Evolutionary conservation across 2,113 vertebrate species (phyloP), one percentile per base, ranked within the genome.

Genomic region (Periophthalmodon schlosseri): DNA sequence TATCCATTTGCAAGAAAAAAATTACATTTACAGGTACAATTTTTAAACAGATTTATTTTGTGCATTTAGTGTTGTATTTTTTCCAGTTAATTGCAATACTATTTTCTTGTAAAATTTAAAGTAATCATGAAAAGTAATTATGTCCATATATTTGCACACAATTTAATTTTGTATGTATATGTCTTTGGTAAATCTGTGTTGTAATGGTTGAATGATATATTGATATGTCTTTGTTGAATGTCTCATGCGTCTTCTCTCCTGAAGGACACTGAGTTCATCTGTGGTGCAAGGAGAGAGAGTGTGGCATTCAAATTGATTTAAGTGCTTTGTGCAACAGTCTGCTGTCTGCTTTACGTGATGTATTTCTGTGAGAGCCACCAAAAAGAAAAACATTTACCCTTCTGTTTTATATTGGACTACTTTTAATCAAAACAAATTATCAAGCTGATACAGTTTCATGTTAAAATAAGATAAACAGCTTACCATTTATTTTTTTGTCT

Each of bases 381-480:
- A 28, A 15, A 23, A 60, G 11, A 28, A 56, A 21, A 56, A 56
- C 28, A 63, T 18, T 44, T 44, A 44, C 8, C 9, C 39, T 44
- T 44, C 39, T 44, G 10, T 9, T 44, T 44, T 44, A 44, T 61
- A 68, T 67, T 23, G 1, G 7, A 70, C 39, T 44, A 44, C 39
- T 44, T 44, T 44, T 44, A 4, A 58, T 52, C 64, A 67, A 60
- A 60, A 77, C 8, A 8, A 0, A 61, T 73, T 77, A 69, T 69
- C 65, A 47, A 34, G 13, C 33, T 39, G 61, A 81, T 61, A 21
- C 80, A 5, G 13, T 61, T 7, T 63, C 65, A 70, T 70, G 69
- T 68, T 2, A 57, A 28, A 64, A 47, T 52, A 21, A 73, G 52
- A 50, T 1, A 5, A 36, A 70, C 28, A 28, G 28, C 1, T 28